Evolutionary conservation across 2,888 invertebrate species (phyloP), one percentile per base, ranked within the genome.

Genomic region (Globia sparganii): DNA sequence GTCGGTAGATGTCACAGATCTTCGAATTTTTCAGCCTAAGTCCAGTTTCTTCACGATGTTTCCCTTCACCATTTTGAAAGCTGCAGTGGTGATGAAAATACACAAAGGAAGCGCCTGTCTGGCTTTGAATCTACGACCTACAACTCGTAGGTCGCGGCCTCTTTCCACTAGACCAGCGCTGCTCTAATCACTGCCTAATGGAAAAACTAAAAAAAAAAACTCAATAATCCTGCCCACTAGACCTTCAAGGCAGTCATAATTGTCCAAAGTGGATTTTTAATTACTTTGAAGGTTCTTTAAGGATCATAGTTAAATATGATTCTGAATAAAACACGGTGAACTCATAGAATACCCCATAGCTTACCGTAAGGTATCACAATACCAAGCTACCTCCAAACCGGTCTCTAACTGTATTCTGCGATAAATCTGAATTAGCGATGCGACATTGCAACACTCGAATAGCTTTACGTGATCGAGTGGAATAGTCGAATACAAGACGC

Each of bases 371-470:
- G 72, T 84, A 84, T 81, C 72, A 86, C 86, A 83, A 81, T 81
- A 85, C 79, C 80, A 56, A 85, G 70, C 67, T 72, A 74, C 76
- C 77, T 87, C 67, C 49, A 73, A 87, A 89, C 89, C 88, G 88
- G 88, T 89, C 78, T 69, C 82, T 89, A 89, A 89, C 88, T 88
- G 88, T 89, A 87, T 80, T 85, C 81, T 68, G 62, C 80, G 84
- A 89, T 88, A 88, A 89, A 86, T 86, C 85, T 85, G 78, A 78
- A 80, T 81, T 87, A 88, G 88, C 82, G 86, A 80, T 88, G 88
- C 72, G 84, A 84, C 81, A 43, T 65, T 80, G 70, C 71, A 75
- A 85, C n/a, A 74, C 72, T 85, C 72, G 78, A 86, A 82, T 82
- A 86, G 86, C 64, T 82, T 85, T 70, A 64, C 74, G 75, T 78